A percentile compares a stretch with the other conserved stretches of the same genome.
Evolutionary conservation across 2,888 invertebrate species (phyloP).

Genomic region (Tetheella fluctuosa): DNA sequence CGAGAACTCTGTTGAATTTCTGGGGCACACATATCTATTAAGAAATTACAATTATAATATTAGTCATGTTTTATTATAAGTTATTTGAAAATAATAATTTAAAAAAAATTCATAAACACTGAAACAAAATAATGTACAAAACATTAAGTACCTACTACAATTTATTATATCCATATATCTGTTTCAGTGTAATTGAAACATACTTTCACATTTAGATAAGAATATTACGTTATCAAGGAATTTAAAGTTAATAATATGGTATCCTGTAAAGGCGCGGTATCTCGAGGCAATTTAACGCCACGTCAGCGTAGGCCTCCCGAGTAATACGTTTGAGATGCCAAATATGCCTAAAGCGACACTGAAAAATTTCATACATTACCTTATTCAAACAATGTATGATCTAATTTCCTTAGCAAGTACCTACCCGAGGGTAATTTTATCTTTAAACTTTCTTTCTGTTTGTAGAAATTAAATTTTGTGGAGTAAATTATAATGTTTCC

Average conservation of each 20-base stretch:
- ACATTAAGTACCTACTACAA: too few relatives aligned
- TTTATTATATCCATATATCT: too few relatives aligned
- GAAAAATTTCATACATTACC: constrained; percentile 59
- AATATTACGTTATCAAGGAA: neutral
- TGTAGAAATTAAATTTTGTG: neutral
- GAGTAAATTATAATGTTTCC: neutral
- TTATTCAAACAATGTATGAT: constrained; percentile 53
- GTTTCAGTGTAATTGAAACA: neutral
- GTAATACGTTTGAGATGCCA: constrained; percentile 60
- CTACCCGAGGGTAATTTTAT: neutral
- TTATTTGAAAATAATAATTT: too few relatives aligned
- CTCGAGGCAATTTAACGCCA: constrained; percentile 76
- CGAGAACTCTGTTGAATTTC: too few relatives aligned
- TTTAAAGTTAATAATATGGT: constrained; percentile 5
- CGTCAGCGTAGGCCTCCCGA: constrained; percentile 62
- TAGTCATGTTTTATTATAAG: too few relatives aligned
- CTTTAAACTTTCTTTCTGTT: neutral
- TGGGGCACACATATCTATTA: too few relatives aligned
- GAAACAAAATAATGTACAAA: too few relatives aligned
- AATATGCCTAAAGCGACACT: constrained; percentile 56
- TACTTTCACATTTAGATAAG: neutral
- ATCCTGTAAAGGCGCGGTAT: constrained; percentile 25
- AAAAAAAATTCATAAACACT: too few relatives aligned
- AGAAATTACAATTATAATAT: too few relatives aligned
- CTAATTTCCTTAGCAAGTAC: constrained; percentile 31